A percentile compares a stretch with the other conserved stretches of the same genome.
phyloP scores from a whole-genome alignment of 1,140 invertebrate species.

The Plectrocnemia conspersa region DNA sequence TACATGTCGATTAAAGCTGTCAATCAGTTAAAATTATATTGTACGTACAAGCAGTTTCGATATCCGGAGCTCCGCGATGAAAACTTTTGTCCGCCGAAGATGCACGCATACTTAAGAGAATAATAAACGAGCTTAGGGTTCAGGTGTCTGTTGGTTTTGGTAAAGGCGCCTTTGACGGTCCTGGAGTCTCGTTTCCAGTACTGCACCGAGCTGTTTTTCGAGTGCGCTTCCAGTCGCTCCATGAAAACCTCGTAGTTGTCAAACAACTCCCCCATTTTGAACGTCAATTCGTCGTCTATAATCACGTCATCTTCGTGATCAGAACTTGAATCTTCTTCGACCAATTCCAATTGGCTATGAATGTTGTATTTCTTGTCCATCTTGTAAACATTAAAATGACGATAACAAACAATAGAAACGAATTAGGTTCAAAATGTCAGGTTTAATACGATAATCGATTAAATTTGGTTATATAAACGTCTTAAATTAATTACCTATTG shows the following conservation, averaged over 20 bases:
- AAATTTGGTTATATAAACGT: too few relatives aligned
- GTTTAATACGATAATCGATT: too few relatives aligned
- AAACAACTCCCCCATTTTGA: slow-evolving; percentile 44
- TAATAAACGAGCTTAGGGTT: slow-evolving; percentile 47
- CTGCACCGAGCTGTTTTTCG: slow-evolving; percentile 45
- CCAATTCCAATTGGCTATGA: too few relatives aligned
- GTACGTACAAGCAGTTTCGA: slow-evolving; percentile 33
- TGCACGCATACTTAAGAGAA: slow-evolving; percentile 49
- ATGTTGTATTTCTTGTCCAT: too few relatives aligned
- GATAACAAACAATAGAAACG: too few relatives aligned
- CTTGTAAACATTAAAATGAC: too few relatives aligned
- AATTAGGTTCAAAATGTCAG: too few relatives aligned
- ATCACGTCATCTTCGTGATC: too few relatives aligned
- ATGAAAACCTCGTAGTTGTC: slow-evolving; percentile 44
- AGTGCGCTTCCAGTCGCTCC: slow-evolving; percentile 43
- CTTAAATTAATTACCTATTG: too few relatives aligned
- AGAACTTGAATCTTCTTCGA: too few relatives aligned
- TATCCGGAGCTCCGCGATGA: slow-evolving; percentile 44
- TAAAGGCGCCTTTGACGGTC: slow-evolving; percentile 47
- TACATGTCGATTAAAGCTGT: too few relatives aligned
- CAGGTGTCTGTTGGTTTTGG: slow-evolving; percentile 49
- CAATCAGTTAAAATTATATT: slow-evolving; percentile 2
- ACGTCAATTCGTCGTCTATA: slow-evolving; percentile 29
- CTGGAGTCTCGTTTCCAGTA: slow-evolving; percentile 49
- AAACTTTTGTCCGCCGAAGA: slow-evolving; percentile 49